Conservation (phyloP, 2,888 invertebrate genomes). For the Tipula vernalis region DNA sequence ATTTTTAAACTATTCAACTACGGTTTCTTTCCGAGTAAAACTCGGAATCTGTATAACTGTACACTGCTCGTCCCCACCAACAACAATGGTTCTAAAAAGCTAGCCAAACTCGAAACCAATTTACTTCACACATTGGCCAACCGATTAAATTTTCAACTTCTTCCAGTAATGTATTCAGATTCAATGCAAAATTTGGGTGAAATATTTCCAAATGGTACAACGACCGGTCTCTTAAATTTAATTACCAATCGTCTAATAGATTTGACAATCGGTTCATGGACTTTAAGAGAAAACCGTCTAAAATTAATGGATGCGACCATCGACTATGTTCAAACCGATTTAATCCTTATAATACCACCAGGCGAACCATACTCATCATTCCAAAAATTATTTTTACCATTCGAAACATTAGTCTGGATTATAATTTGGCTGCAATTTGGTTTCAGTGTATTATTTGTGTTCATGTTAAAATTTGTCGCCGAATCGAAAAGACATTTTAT, state of each 20-base stretch:
- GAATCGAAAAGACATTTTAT: slow-evolving; percentile 12
- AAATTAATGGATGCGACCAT: neutral
- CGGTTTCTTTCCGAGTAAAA: slow-evolving; percentile 13
- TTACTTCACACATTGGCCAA: slow-evolving; percentile 14
- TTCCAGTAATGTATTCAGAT: neutral
- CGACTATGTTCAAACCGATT: too few relatives aligned
- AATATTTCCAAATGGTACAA: slow-evolving; percentile 11
- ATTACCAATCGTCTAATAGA: slow-evolving; percentile 6
- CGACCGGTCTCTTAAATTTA: slow-evolving; percentile 12
- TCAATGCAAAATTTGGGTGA: slow-evolving; percentile 8
- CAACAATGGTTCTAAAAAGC: neutral
- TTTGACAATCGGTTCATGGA: slow-evolving; percentile 13
- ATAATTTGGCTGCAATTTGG: neutral
- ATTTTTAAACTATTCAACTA: neutral
- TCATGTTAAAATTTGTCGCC: slow-evolving; percentile 5
- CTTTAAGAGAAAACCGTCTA: neutral
- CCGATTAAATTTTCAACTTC: slow-evolving; percentile 12
- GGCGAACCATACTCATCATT: too few relatives aligned
- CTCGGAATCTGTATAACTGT: slow-evolving; percentile 14
- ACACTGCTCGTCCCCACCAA: slow-evolving; percentile 13
- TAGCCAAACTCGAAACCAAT: slow-evolving; percentile 14
- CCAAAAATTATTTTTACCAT: too few relatives aligned
- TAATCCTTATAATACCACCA: too few relatives aligned
- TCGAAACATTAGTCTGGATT: slow-evolving; percentile 11
- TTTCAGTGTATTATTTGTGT: neutral